Percentiles rank a stretch among this genome's conserved stretches.
Evolutionary conservation across 2,888 invertebrate genomes (phyloP).

Genomic region (Hypolimnas misippus): DNA sequence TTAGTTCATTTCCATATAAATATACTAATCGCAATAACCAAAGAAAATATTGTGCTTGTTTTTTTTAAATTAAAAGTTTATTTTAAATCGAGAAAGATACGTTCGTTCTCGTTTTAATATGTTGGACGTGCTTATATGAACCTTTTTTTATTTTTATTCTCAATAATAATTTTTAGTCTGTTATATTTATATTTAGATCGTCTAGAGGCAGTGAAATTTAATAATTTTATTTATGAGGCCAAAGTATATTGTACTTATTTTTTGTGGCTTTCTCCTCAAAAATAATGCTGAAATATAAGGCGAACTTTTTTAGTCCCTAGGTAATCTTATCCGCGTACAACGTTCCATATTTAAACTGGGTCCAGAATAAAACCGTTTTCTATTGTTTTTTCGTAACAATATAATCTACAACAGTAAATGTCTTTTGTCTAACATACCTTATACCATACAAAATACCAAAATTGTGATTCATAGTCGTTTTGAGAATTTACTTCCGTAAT

Average conservation of each 20-base stretch:
- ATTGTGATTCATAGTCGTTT: slow-evolving; percentile 8
- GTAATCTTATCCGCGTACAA: slow-evolving; percentile 23
- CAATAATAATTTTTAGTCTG: too few relatives aligned
- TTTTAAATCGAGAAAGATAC: too few relatives aligned
- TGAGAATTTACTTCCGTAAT: neutral
- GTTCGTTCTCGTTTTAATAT: too few relatives aligned
- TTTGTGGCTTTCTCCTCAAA: neutral
- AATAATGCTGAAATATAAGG: slow-evolving; percentile 2
- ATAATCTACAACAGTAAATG: slow-evolving; percentile 30
- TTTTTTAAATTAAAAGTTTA: too few relatives aligned
- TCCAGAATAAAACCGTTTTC: slow-evolving; percentile 24
- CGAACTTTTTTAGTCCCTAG: slow-evolving; percentile 1
- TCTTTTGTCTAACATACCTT: slow-evolving; percentile 29
- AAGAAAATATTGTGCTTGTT: too few relatives aligned
- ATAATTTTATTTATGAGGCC: neutral
- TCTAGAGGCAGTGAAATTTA: neutral
- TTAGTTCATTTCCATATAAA: too few relatives aligned
- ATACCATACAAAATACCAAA: slow-evolving; percentile 24
- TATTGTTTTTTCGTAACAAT: slow-evolving; percentile 30
- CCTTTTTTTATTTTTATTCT: too few relatives aligned
- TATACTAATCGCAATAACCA: too few relatives aligned
- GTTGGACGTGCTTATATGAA: too few relatives aligned
- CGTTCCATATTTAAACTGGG: slow-evolving; percentile 23
- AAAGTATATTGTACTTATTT: neutral
- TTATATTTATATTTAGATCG: too few relatives aligned